phyloP scores from a whole-genome alignment of 2,113 vertebrate genomes.

The Carollia perspicillata region DNA sequence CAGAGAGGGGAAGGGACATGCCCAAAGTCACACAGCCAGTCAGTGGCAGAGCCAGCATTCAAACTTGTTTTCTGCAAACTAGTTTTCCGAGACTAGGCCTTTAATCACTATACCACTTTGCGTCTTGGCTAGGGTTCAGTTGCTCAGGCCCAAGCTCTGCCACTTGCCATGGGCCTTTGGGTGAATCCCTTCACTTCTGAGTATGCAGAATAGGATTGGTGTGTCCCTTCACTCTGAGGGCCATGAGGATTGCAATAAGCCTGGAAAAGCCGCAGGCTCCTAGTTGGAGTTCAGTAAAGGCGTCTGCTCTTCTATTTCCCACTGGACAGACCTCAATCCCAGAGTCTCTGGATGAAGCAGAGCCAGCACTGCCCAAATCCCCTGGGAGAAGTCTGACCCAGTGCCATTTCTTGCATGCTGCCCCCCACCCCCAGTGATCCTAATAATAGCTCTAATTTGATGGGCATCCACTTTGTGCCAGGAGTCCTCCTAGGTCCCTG shows the following conservation, averaged over 20 bases:
- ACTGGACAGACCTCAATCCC: not conserved
- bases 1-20: not conserved
- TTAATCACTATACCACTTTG: not conserved
- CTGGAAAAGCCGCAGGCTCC: not conserved
- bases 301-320: not conserved
- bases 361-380: not conserved
- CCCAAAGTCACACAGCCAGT: not conserved
- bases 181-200: not conserved
- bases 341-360: not conserved
- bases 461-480: not conserved
- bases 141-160: not conserved
- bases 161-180: fast-evolving
- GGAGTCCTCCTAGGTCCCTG: not conserved
- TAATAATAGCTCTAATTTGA: fast-evolving
- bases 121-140: not conserved
- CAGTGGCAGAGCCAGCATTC: not conserved
- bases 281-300: not conserved
- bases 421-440: fast-evolving
- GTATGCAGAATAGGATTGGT: not conserved
- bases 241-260: not conserved
- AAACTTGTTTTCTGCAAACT: not conserved
- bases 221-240: not conserved
- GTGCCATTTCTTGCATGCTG: not conserved
- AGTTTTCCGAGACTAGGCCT: not conserved
- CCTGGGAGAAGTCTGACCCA: too few relatives aligned